Base-by-base conservation (phyloP, 2,888 invertebrate genomes). In the Drosophila pegasa region DNA sequence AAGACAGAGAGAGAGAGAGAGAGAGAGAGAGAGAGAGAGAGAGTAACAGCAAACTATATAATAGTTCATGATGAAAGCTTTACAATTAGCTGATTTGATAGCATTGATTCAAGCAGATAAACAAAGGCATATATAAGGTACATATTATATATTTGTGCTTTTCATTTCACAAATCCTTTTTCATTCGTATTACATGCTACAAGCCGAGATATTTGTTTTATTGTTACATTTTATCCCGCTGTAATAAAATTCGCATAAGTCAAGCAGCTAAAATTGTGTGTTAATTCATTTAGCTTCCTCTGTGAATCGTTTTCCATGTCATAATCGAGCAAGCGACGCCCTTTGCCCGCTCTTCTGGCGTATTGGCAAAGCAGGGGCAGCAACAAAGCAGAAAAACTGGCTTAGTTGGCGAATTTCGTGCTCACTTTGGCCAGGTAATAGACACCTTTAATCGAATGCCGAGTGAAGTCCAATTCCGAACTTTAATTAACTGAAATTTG, bases 401-500 rank as follows among this genome's bases (percentile, higher is more conserved):
- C 38, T 18, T 18, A 62, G 38, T 47, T 61, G 48, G 63, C 50
- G 18, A 10, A 27, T 35, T 20, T 33, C 33, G 7, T 40, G 27
- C 33, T 27, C 16, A 12, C n/a, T 20, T 50, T 60, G 29, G 10
- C 22, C 41, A 45, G 58, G 71, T 51, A 61, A 65, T n/a, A 51
- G n/a, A 58, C 37, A 50, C 31, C 56, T 27, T 27, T 27, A 16
- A 72, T 59, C 59, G 16, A 50, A 31, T 37, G 50, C 45, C 48
- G 2, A 29, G 8, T 43, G 37, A 45, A 58, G 66, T 40, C 18
- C 52, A 76, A 76, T 56, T 61, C 61, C 25, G 16, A 43, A 38
- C 66, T 58, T 61, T 22, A 75, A 62, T 75, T 67, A 63, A 43
- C 5, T 63, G 75, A 62, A 77, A 75, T 57, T 40, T 59, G 71